Evolutionary conservation across 1,140 invertebrate genomes (phyloP), one percentile per base, ranked within the genome.

Genomic region (Nephotettix cincticeps): DNA sequence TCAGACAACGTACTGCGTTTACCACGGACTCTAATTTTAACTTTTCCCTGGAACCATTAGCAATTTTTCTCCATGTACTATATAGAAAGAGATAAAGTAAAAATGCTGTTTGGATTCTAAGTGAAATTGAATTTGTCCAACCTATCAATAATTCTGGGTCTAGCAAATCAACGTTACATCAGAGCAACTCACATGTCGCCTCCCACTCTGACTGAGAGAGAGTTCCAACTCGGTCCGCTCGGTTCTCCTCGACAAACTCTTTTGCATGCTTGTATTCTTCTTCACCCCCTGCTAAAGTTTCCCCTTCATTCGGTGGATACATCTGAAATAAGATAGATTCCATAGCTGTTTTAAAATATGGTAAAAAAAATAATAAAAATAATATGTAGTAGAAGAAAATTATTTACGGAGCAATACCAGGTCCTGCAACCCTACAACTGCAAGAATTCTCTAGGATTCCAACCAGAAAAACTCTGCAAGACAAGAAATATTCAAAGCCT

Each of bases 191-290:
- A 93, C 93, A 92, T 71, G 90, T 88, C 68, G 92, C 95, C 84
- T 98, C 95, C 97, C 96, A 99, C 83, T 99, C 96, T 19, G 90
- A 87, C 76, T 88, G 86, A 13, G 94, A 95, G 68, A 99, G 84
- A 17, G 96, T 98, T 21, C 91, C 91, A 71, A 93, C 80, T 69
- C 80, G 83, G n/a, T 79, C 78, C 79, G 77, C 76, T 77, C 76
- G 80, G 54, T 80, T 79, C 61, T 79, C 76, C 71, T 87, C 81
- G 73, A 86, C 81, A 78, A 87, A 87, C 13, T 87, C 80, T 61
- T 87, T 81, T 11, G 90, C 91, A 83, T 94, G 89, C 56, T 83
- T 79, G 84, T 95, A 97, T 77, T 96, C 91, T 21, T 85, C 80
- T 54, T 84, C 80, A 54, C 83, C 80, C 14, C 86, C 87, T 63